Evolutionary conservation across 2,888 invertebrate species (phyloP).

Genomic region (Myopa tessellatipennis): DNA sequence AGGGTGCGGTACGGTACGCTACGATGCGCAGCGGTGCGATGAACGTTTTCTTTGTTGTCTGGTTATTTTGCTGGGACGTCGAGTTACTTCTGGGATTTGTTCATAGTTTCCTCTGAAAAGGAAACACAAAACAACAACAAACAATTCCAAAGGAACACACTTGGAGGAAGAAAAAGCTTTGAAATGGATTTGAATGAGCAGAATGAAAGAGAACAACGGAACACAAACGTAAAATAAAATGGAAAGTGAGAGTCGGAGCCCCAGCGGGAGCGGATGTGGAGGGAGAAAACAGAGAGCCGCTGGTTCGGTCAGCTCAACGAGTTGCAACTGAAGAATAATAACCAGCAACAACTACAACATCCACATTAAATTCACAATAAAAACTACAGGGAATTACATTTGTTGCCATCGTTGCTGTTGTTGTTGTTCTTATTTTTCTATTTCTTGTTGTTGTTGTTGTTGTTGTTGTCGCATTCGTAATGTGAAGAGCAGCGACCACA

Average conservation of each 20-base stretch:
- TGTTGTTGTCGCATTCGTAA: slow-evolving; percentile 20
- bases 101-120: not conserved
- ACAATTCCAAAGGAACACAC: not conserved
- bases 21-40: not conserved
- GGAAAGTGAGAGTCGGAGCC: too few species aligned
- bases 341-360: not conserved
- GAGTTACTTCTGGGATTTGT: slow-evolving; percentile 26
- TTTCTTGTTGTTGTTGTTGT: slow-evolving; percentile 19
- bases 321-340: not conserved
- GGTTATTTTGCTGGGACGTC: slow-evolving; percentile 20
- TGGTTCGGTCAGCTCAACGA: not conserved
- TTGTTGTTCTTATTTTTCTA: not conserved
- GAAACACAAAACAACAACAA: not conserved
- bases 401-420: slow-evolving; percentile 21
- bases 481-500: slow-evolving; percentile 19
- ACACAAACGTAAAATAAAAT: too few species aligned
- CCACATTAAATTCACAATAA: not conserved
- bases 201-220: too few species aligned
- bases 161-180: not conserved
- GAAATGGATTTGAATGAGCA: not conserved
- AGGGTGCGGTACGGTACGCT: not conserved
- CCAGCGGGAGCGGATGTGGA: too few species aligned
- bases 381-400: slow-evolving; percentile 15
- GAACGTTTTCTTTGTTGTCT: slow-evolving; percentile 21
- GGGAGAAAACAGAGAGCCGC: not conserved